A percentile compares a stretch with the other conserved stretches of the same genome.
phyloP scores from a whole-genome alignment of 2,113 vertebrate species.

The Sceloporus undulatus region DNA sequence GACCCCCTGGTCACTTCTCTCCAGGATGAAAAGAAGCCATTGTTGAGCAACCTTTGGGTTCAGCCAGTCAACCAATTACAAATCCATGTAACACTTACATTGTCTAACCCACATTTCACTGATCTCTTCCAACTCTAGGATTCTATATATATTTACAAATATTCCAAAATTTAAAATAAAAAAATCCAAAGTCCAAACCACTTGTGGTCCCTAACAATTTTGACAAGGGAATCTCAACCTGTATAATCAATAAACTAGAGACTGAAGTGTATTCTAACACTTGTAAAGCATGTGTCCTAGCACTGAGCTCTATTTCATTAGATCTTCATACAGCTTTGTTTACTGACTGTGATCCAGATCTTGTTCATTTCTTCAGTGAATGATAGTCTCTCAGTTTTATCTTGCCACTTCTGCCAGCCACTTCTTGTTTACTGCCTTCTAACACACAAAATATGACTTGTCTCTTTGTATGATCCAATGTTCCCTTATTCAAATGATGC shows the following conservation, averaged over 20 bases:
- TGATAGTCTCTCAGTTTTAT: neutral
- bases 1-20: too few relatives aligned
- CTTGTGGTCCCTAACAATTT: too few relatives aligned
- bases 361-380: slow-evolving; percentile 11
- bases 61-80: too few relatives aligned
- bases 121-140: neutral
- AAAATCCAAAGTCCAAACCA: too few relatives aligned
- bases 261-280: neutral
- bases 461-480: neutral
- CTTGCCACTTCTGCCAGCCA: neutral
- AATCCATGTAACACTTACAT: too few relatives aligned
- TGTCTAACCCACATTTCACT: too few relatives aligned
- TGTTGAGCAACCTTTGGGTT: too few relatives aligned
- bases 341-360: slow-evolving; percentile 5
- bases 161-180: too few relatives aligned
- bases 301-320: neutral
- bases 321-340: neutral
- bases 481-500: slow-evolving; percentile 18
- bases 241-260: neutral
- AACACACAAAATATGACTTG: slow-evolving; percentile 15
- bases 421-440: slow-evolving; percentile 12
- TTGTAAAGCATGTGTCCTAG: neutral
- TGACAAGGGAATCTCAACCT: too few relatives aligned
- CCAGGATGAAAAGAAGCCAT: too few relatives aligned
- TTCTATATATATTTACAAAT: too few relatives aligned